Percentiles rank a stretch among this genome's conserved stretches.
These are phyloP conservation scores for Cenopis cana DNA, from an alignment of 2,888 invertebrate species.

Conservation along the genomic window DNA sequence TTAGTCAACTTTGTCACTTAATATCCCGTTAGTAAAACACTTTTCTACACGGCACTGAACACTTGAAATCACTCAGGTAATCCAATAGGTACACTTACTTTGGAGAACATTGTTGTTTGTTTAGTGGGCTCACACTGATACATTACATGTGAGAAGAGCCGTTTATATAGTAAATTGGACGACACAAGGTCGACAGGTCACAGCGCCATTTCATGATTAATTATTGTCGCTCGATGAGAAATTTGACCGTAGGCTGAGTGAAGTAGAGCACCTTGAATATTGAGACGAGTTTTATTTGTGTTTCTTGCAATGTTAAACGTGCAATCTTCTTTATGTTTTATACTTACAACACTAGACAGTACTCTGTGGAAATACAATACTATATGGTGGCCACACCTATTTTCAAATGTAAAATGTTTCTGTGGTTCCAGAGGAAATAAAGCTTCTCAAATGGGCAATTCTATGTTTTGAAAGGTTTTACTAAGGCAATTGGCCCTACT, in stretches of 20 bases:
- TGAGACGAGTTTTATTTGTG: conserved; percentile 37
- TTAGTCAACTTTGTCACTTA: neutral
- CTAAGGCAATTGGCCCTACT: no score
- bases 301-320: conserved; percentile 5
- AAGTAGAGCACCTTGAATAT: conserved; percentile 40
- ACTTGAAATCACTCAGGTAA: conserved; percentile 39
- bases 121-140: conserved; percentile 45
- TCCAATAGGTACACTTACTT: conserved; percentile 45
- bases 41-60: conserved; percentile 30
- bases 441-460: no score
- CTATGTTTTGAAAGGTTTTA: no score
- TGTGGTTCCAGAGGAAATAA: no score
- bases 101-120: conserved; percentile 47
- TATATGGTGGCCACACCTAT: no score
- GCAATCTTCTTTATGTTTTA: neutral
- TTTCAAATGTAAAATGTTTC: no score
- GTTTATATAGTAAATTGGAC: conserved; percentile 50
- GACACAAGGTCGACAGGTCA: conserved; percentile 51
- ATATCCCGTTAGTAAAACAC: neutral
- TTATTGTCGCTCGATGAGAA: conserved; percentile 40
- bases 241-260: conserved; percentile 26
- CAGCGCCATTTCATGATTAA: conserved; percentile 41
- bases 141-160: conserved; percentile 41
- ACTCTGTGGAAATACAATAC: no score
- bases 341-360: neutral